Evolutionary conservation across 2,888 invertebrate species (phyloP).

Genomic region (Heliconius aoede): DNA sequence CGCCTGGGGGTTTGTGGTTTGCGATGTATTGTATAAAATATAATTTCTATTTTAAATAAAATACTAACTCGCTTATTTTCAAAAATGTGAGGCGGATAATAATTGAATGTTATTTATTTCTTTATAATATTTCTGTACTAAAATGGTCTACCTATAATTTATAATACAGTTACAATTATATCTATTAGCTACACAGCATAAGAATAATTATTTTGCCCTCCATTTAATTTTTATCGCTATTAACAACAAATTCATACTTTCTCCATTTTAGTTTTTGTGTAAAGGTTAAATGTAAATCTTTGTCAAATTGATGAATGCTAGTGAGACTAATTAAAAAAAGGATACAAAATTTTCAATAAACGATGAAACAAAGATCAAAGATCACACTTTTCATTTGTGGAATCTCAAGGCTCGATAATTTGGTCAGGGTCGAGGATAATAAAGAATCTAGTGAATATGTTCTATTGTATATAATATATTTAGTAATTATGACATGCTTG

Average conservation of each 20-base stretch:
- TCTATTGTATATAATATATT: not conserved
- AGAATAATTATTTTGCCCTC: no score
- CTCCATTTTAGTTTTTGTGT: not conserved
- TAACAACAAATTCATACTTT: no score
- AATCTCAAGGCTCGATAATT: conserved; percentile 3
- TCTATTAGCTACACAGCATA: no score
- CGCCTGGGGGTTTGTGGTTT: not conserved
- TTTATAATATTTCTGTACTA: no score
- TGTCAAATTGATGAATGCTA: not conserved
- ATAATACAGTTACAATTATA: no score
- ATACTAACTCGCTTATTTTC: no score
- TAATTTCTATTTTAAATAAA: not conserved
- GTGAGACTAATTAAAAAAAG: not conserved
- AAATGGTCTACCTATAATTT: no score
- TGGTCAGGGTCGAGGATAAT: conserved; percentile 8
- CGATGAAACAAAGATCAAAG: not conserved
- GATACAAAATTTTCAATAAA: not conserved
- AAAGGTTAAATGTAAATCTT: not conserved
- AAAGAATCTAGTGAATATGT: not conserved
- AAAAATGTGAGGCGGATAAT: no score
- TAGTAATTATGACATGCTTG: not conserved
- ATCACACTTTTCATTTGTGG: conserved; percentile 10
- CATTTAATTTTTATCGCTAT: no score
- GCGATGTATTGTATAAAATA: conserved; percentile 8
- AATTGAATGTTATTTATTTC: no score